A percentile compares a stretch with the other conserved stretches of the same genome.
Evolutionary conservation across 2,888 invertebrate species (phyloP).

Genomic region (Chironomus tentans): DNA sequence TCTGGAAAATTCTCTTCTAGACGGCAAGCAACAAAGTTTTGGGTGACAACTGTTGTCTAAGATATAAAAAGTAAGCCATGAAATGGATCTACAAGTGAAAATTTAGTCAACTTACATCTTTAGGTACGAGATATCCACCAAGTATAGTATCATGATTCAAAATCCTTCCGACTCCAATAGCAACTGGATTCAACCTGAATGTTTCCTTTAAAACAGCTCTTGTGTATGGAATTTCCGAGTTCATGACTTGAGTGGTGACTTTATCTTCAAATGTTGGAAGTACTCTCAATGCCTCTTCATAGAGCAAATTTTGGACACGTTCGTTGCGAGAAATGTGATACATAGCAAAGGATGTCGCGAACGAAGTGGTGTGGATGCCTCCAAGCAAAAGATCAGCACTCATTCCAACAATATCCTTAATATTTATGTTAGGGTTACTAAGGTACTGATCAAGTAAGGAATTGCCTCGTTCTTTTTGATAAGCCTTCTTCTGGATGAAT

Average conservation of each 20-base stretch:
- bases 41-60: slow-evolving; percentile 77
- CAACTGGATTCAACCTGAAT: slow-evolving; percentile 70
- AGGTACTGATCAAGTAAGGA: slow-evolving; percentile 63
- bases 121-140: slow-evolving; percentile 64
- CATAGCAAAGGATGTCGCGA: slow-evolving; percentile 63
- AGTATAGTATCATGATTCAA: slow-evolving; percentile 60
- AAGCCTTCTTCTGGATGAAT: slow-evolving; percentile 50
- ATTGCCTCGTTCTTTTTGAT: slow-evolving; percentile 40
- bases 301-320: slow-evolving; percentile 56
- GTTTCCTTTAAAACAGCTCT: slow-evolving; percentile 79
- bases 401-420: slow-evolving; percentile 74
- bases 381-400: slow-evolving; percentile 76
- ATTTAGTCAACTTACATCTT: slow-evolving; percentile 63
- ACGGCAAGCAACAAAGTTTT: slow-evolving; percentile 73
- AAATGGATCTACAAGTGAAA: no score
- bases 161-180: slow-evolving; percentile 71
- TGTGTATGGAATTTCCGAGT: slow-evolving; percentile 54
- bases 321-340: slow-evolving; percentile 69
- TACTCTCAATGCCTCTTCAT: slow-evolving; percentile 51
- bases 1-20: slow-evolving; percentile 59
- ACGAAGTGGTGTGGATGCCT: slow-evolving; percentile 78
- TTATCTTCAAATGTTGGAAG: slow-evolving; percentile 45
- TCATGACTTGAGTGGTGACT: slow-evolving; percentile 49
- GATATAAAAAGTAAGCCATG: no score
- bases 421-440: slow-evolving; percentile 56